These are phyloP conservation scores for Thamnaconus septentrionalis DNA, from an alignment of 2,113 vertebrate genomes.

Conservation along the genomic window DNA sequence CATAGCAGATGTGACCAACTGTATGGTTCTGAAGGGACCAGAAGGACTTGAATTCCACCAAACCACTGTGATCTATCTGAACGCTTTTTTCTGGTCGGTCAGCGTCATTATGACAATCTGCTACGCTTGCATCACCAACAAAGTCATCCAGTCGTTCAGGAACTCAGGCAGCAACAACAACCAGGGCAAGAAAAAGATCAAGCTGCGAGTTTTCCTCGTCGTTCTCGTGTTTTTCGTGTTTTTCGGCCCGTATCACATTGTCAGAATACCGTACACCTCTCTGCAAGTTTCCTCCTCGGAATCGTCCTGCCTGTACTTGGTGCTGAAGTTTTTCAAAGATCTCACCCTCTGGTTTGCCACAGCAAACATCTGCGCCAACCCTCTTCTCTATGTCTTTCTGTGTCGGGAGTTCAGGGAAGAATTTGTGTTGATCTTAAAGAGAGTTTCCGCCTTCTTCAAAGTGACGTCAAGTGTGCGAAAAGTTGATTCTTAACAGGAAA, in stretches of 20 bases:
- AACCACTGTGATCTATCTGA: constrained; percentile 56
- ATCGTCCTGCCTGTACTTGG: constrained; percentile 12
- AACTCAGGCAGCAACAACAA: constrained; percentile 76
- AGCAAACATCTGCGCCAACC: constrained; percentile 84
- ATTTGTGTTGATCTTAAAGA: constrained; percentile 38
- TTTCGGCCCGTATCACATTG: constrained; percentile 83
- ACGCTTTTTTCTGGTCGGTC: constrained; percentile 81
- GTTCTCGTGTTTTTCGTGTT: constrained; percentile 83
- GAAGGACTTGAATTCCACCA: constrained; percentile 74
- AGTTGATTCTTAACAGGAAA: too few relatives aligned
- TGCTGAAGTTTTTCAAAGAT: constrained; percentile 75
- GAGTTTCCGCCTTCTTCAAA: neutral
- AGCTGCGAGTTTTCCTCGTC: constrained; percentile 84
- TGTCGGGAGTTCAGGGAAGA: constrained; percentile 83
- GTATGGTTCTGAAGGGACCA: constrained; percentile 75
- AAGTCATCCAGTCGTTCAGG: constrained; percentile 78
- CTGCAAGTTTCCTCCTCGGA: constrained; percentile 49
- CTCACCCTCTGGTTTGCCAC: constrained; percentile 78
- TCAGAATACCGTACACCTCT: constrained; percentile 80
- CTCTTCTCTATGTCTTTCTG: constrained; percentile 84
- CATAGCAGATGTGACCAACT: constrained; percentile 34
- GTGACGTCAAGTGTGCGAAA: too few relatives aligned
- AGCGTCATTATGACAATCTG: constrained; percentile 79
- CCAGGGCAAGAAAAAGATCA: constrained; percentile 67
- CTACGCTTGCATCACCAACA: constrained; percentile 82